phyloP scores from a whole-genome alignment of 2,888 invertebrate species.

The Sphaeridia pumilis region DNA sequence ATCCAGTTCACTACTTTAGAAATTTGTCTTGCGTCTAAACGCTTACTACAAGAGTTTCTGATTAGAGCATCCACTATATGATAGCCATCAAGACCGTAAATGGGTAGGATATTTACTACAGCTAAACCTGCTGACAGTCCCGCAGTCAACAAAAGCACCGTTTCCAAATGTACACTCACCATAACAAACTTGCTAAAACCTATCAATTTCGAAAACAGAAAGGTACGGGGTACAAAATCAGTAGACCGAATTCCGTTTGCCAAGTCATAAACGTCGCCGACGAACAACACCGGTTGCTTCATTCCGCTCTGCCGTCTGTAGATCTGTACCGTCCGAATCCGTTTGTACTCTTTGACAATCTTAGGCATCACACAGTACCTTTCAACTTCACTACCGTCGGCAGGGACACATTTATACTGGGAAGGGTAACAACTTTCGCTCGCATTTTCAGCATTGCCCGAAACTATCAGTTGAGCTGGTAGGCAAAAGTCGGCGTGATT shows the following conservation, averaged over 20 bases:
- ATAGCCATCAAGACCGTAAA: slow-evolving; percentile 35
- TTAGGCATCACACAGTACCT: slow-evolving; percentile 28
- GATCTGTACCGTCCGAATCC: slow-evolving; percentile 34
- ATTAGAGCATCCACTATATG: slow-evolving; percentile 29
- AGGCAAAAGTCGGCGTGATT: slow-evolving; percentile 29
- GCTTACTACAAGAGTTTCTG: slow-evolving; percentile 19
- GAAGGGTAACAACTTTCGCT: slow-evolving; percentile 19
- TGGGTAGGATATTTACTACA: slow-evolving; percentile 35
- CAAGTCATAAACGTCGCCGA: slow-evolving; percentile 34
- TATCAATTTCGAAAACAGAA: slow-evolving; percentile 29
- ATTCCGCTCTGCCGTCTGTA: slow-evolving; percentile 25
- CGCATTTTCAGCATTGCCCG: slow-evolving; percentile 16
- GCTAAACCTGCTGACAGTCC: slow-evolving; percentile 35
- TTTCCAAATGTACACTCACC: slow-evolving; percentile 33
- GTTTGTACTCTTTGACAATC: slow-evolving; percentile 23
- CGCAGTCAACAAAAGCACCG: slow-evolving; percentile 33
- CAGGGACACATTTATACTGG: slow-evolving; percentile 15
- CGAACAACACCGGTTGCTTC: slow-evolving; percentile 32
- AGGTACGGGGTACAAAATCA: slow-evolving; percentile 32
- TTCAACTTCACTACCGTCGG: slow-evolving; percentile 6
- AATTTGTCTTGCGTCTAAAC: slow-evolving; percentile 29
- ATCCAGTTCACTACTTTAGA: slow-evolving; percentile 31
- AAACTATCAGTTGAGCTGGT: slow-evolving; percentile 31
- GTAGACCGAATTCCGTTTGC: slow-evolving; percentile 27
- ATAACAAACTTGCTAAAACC: slow-evolving; percentile 27